Conservation (phyloP, 2,888 invertebrate species). For the Agrochola circellaris region DNA sequence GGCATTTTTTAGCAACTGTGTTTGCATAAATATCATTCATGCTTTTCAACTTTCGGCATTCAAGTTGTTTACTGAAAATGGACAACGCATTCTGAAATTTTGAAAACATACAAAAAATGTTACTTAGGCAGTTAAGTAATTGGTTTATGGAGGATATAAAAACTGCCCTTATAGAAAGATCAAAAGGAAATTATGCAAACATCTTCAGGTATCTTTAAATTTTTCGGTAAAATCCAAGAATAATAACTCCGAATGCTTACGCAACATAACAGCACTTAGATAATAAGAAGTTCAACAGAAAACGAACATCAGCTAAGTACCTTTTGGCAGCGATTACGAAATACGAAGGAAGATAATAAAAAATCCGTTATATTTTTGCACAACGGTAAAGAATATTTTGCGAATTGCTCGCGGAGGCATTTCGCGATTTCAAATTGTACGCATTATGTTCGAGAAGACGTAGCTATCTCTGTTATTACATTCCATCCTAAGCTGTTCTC, state of each 20-base stretch:
- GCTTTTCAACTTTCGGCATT: constrained; percentile 40
- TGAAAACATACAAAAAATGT: not conserved
- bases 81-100: constrained; percentile 1
- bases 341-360: constrained; percentile 71
- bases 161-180: constrained; percentile 19
- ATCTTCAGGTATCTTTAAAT: constrained; percentile 27
- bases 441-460: constrained; percentile 80
- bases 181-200: constrained; percentile 28
- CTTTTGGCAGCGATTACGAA: constrained; percentile 65
- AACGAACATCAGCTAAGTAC: constrained; percentile 65
- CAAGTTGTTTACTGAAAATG: constrained; percentile 31
- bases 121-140: constrained; percentile 34
- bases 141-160: constrained; percentile 18
- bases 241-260: constrained; percentile 59
- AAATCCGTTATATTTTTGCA: constrained; percentile 76
- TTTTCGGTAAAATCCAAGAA: constrained; percentile 44
- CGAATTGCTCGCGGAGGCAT: constrained; percentile 76
- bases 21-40: constrained; percentile 59
- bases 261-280: constrained; percentile 60
- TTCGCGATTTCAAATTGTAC: constrained; percentile 85
- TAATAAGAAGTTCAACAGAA: constrained; percentile 60
- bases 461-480: constrained; percentile 83
- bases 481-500: constrained; percentile 74
- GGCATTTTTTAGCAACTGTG: constrained; percentile 52
- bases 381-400: constrained; percentile 76